These are phyloP conservation scores for Drymonia ruficornis DNA, from an alignment of 2,888 invertebrate genomes.

Conservation along the genomic window DNA sequence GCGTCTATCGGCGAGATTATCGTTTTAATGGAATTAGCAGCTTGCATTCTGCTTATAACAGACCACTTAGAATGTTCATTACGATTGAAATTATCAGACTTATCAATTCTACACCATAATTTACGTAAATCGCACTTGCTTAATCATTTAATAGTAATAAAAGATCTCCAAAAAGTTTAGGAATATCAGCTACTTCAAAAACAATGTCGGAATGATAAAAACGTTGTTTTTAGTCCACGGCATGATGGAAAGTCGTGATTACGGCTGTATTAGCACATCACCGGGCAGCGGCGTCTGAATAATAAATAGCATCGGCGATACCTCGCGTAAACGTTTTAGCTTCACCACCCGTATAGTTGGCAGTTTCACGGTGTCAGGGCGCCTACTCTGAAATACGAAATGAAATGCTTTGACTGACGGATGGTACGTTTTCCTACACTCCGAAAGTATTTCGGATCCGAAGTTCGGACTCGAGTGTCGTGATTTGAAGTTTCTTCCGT, in stretches of 20 bases:
- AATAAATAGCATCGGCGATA: slow-evolving; percentile 37
- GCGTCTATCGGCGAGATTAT: slow-evolving; percentile 8
- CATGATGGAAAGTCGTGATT: slow-evolving; percentile 41
- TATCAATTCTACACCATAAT: no score
- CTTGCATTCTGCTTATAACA: not conserved
- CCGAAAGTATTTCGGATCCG: no score
- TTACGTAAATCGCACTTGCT: no score
- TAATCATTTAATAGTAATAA: no score
- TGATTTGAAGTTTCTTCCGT: no score
- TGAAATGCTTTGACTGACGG: no score
- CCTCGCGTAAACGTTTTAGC: slow-evolving; percentile 30
- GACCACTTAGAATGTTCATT: no score
- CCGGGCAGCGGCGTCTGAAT: slow-evolving; percentile 35
- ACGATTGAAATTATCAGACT: no score
- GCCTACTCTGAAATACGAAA: no score
- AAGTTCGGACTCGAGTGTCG: no score
- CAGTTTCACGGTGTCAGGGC: slow-evolving; percentile 36
- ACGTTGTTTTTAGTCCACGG: not conserved
- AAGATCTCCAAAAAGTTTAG: not conserved
- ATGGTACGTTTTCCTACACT: no score
- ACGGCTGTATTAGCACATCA: slow-evolving; percentile 30
- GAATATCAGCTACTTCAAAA: not conserved
- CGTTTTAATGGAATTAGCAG: not conserved
- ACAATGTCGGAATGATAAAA: not conserved
- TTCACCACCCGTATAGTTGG: slow-evolving; percentile 24